Evolutionary conservation across 1,140 invertebrate species (phyloP).

Genomic region (Trichogramma pretiosum): DNA sequence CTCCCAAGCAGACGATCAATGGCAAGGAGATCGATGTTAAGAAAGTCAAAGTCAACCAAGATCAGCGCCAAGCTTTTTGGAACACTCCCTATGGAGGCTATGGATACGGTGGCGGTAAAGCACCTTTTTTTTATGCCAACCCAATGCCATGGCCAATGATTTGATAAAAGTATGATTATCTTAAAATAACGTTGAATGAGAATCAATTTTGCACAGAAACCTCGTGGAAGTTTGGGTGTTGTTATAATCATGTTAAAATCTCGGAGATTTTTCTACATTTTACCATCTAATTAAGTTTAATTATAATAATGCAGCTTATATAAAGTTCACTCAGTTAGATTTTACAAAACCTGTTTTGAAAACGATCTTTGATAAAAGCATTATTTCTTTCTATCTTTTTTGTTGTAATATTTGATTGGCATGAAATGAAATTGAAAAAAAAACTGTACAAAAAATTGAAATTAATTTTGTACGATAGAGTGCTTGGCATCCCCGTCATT

Average conservation of each 20-base stretch:
- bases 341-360: too few species aligned
- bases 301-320: conserved; percentile 16
- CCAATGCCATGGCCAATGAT: background rate
- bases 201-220: too few species aligned
- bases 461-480: too few species aligned
- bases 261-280: conserved; percentile 12
- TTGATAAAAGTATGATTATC: background rate
- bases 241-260: conserved; percentile 20
- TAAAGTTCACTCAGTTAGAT: too few species aligned
- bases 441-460: too few species aligned
- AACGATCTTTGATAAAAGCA: too few species aligned
- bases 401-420: too few species aligned
- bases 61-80: conserved; percentile 42
- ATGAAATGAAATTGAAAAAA: too few species aligned
- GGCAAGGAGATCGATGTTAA: conserved; percentile 54
- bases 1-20: conserved; percentile 55
- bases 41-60: conserved; percentile 46
- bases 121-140: conserved; percentile 15
- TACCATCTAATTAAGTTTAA: too few species aligned
- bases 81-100: conserved; percentile 40
- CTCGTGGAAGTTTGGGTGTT: conserved; percentile 16
- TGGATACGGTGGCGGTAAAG: conserved; percentile 32
- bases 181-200: too few species aligned
- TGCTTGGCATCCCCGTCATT: too few species aligned
- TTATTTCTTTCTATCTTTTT: too few species aligned